Percentiles rank a stretch among this genome's conserved stretches.
Conservation (phyloP, 1,140 invertebrate species). For the Aphelenchoides avenae region DNA sequence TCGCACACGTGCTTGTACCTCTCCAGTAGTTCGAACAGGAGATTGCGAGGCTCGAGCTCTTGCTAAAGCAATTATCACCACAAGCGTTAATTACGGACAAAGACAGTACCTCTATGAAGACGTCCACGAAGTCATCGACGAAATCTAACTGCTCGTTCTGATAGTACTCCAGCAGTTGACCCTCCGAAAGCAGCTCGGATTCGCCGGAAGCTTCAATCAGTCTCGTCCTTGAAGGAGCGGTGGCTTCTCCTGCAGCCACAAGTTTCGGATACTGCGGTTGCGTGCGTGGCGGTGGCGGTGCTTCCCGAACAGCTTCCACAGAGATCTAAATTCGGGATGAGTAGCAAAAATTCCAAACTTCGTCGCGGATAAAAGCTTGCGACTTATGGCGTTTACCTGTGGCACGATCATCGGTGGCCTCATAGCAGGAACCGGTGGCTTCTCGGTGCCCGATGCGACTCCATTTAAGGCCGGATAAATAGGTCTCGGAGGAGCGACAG, state of each 20-base stretch:
- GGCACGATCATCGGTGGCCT: too few relatives aligned
- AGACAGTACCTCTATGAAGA: slow-evolving; percentile 24
- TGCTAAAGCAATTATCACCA: slow-evolving; percentile 22
- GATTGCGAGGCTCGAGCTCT: slow-evolving; percentile 35
- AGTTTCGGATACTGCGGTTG: too few relatives aligned
- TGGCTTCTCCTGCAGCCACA: not conserved
- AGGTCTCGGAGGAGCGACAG: too few relatives aligned
- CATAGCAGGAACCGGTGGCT: too few relatives aligned
- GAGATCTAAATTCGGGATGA: too few relatives aligned
- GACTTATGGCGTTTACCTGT: too few relatives aligned
- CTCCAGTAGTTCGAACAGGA: slow-evolving; percentile 24
- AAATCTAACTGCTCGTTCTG: slow-evolving; percentile 40
- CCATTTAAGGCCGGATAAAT: too few relatives aligned
- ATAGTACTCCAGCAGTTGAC: slow-evolving; percentile 35
- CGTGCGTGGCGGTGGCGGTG: too few relatives aligned
- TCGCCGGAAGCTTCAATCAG: slow-evolving; percentile 7
- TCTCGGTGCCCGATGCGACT: too few relatives aligned
- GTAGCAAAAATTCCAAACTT: too few relatives aligned
- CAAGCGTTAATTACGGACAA: not conserved
- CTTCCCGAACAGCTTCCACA: too few relatives aligned
- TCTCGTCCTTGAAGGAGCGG: slow-evolving; percentile 7
- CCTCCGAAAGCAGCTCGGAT: slow-evolving; percentile 29
- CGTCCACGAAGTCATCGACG: slow-evolving; percentile 45
- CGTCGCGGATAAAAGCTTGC: too few relatives aligned
- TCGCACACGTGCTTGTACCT: slow-evolving; percentile 32